Evolutionary conservation across 1,140 invertebrate species (phyloP).

Genomic region (Cydia amplana): DNA sequence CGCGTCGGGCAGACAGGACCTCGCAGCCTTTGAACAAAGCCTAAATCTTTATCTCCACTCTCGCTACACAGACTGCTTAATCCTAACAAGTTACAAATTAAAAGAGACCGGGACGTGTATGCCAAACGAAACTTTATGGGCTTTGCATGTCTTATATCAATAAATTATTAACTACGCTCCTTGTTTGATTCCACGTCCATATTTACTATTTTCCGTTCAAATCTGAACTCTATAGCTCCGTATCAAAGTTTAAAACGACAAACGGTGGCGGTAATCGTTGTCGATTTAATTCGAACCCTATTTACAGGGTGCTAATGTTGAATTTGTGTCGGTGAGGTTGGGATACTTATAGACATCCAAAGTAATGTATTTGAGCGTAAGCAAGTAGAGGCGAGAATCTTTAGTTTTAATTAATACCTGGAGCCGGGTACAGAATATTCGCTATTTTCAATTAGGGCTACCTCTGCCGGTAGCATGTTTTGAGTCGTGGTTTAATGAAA

Average conservation of each 20-base stretch:
- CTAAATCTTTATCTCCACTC: constrained; percentile 70
- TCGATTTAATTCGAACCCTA: constrained; percentile 66
- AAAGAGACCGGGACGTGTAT: constrained; percentile 76
- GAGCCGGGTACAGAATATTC: constrained; percentile 63
- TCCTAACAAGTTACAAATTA: constrained; percentile 78
- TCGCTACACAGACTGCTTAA: constrained; percentile 55
- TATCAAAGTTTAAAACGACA: constrained; percentile 58
- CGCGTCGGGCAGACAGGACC: constrained; percentile 39
- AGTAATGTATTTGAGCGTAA: constrained; percentile 61
- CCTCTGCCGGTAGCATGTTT: constrained; percentile 69
- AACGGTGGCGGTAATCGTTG: constrained; percentile 36
- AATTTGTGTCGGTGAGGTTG: constrained; percentile 60
- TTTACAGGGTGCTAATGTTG: constrained; percentile 56
- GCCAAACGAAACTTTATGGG: constrained; percentile 78
- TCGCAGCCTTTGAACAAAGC: constrained; percentile 52
- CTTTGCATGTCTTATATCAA: constrained; percentile 79
- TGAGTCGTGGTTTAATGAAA: constrained; percentile 68
- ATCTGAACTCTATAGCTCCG: constrained; percentile 58
- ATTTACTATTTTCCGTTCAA: constrained; percentile 53
- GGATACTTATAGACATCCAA: constrained; percentile 62
- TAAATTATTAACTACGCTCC: constrained; percentile 79
- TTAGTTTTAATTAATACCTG: constrained; percentile 75
- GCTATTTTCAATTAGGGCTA: constrained; percentile 71
- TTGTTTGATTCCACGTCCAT: constrained; percentile 76
- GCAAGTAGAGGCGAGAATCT: constrained; percentile 68